phyloP scores from a whole-genome alignment of 1,140 invertebrate species.

The Nasonia longicornis region DNA sequence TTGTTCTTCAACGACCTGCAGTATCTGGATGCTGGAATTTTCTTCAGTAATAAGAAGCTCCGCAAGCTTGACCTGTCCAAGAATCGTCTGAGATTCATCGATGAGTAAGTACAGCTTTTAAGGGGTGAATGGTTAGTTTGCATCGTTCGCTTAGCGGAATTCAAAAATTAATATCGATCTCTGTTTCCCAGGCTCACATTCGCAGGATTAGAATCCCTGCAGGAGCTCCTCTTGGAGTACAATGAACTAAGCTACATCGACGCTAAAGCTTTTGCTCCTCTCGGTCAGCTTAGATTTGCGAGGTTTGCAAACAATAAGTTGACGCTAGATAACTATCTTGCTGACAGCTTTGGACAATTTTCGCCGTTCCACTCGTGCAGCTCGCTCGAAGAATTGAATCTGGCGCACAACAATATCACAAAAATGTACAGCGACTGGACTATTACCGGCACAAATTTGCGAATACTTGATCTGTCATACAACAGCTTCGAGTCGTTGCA shows the following conservation, averaged over 20 bases:
- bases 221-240: slow-evolving; percentile 28
- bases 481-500: slow-evolving; percentile 19
- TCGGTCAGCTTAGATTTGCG: background rate
- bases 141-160: background rate
- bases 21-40: slow-evolving; percentile 1
- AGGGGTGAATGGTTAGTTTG: background rate
- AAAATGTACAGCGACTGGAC: slow-evolving; percentile 37
- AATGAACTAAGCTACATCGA: slow-evolving; percentile 30
- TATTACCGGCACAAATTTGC: background rate
- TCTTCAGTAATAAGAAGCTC: background rate
- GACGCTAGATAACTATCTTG: background rate
- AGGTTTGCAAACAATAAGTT: slow-evolving; percentile 30
- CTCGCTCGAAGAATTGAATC: slow-evolving; percentile 24
- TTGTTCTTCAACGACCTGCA: slow-evolving; percentile 24
- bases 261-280: slow-evolving; percentile 10
- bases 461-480: slow-evolving; percentile 20
- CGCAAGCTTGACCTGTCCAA: slow-evolving; percentile 27
- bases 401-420: slow-evolving; percentile 31
- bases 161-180: background rate
- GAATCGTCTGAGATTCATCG: slow-evolving; percentile 27
- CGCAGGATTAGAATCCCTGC: slow-evolving; percentile 20
- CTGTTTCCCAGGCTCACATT: slow-evolving; percentile 12
- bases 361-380: slow-evolving; percentile 28
- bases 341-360: slow-evolving; percentile 22
- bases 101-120: slow-evolving; percentile 24